Evolutionary conservation across 2,113 vertebrate genomes (phyloP).

Genomic region (Mesoclemmys tuberculata): DNA sequence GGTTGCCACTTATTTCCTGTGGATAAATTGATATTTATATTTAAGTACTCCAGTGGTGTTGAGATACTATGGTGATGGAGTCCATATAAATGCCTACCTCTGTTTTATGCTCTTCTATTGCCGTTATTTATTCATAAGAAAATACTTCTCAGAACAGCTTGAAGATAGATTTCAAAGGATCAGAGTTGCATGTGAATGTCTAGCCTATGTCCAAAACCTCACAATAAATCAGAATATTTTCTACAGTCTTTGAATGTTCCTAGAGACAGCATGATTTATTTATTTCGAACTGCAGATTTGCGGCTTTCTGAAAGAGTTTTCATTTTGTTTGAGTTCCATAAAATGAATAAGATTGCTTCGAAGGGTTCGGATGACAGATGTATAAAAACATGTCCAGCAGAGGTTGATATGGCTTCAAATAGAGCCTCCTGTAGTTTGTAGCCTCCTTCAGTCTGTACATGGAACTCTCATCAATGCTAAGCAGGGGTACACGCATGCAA

Average conservation of each 20-base stretch:
- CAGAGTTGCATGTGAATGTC: constrained; percentile 22
- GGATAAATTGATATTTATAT: neutral
- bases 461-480: neutral
- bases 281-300: constrained; percentile 48
- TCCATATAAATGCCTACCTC: neutral
- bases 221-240: constrained; percentile 43
- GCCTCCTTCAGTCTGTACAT: neutral
- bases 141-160: constrained; percentile 5
- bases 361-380: neutral
- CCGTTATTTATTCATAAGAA: constrained; percentile 20
- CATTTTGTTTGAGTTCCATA: neutral
- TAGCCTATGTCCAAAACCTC: neutral
- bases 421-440: constrained; percentile 26
- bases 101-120: neutral
- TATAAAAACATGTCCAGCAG: constrained; percentile 14
- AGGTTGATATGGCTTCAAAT: constrained; percentile 11
- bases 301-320: constrained; percentile 39
- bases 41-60: neutral
- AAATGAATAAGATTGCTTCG: neutral
- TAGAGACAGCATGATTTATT: constrained; percentile 56
- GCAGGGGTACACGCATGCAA: neutral
- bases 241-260: constrained; percentile 15
- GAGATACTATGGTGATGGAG: neutral
- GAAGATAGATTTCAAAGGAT: constrained; percentile 30
- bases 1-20: neutral